Percentiles rank a stretch among this genome's conserved stretches.
These are phyloP conservation scores for Harpalus rubripes DNA, from an alignment of 2,888 invertebrate genomes.

Conservation along the genomic window DNA sequence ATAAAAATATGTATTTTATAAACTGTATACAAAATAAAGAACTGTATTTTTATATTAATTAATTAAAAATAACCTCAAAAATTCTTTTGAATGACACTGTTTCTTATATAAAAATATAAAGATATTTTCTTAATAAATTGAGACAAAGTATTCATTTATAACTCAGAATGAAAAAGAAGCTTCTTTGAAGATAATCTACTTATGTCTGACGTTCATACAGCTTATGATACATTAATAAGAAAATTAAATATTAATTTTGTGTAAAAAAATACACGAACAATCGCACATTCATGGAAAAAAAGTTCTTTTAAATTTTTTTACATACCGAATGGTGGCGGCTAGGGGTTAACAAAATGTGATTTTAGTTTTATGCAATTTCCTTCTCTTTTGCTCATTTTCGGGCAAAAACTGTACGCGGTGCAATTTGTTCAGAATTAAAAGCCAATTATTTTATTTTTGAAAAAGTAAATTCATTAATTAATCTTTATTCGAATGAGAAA, in stretches of 20 bases:
- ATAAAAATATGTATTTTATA: neutral
- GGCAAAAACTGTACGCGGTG: too few species aligned
- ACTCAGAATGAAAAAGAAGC: neutral
- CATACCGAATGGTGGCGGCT: too few species aligned
- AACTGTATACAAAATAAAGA: slow-evolving; percentile 1
- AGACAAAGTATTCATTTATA: neutral
- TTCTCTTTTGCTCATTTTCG: too few species aligned
- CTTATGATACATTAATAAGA: neutral
- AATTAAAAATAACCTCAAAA: neutral
- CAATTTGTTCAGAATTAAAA: too few species aligned
- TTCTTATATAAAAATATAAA: neutral
- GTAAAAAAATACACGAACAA: neutral
- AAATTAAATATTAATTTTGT: neutral
- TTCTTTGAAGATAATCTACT: neutral
- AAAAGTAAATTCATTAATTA: too few species aligned
- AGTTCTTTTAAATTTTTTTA: too few species aligned
- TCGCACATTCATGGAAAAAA: too few species aligned
- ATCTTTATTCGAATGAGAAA: too few species aligned
- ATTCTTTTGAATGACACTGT: neutral
- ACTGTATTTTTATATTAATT: neutral
- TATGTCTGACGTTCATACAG: neutral
- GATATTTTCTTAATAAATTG: neutral
- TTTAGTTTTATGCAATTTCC: too few species aligned
- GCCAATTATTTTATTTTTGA: too few species aligned
- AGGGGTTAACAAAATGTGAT: too few species aligned